These are phyloP conservation scores for Plecotus auritus DNA, from an alignment of 2,113 vertebrate species.

Conservation along the genomic window DNA sequence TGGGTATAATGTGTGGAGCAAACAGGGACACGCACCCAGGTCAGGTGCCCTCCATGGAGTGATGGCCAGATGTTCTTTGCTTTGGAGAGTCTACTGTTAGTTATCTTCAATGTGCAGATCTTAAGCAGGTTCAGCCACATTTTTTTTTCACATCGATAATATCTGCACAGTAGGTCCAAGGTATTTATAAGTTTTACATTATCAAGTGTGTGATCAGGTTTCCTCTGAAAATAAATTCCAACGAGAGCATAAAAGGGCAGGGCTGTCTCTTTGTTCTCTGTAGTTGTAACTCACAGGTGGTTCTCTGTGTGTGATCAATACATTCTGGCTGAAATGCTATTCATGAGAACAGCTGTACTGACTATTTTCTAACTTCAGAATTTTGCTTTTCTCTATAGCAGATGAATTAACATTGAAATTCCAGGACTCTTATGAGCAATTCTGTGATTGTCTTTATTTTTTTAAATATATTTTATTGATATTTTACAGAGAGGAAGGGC, in stretches of 20 bases:
- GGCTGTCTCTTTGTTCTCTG: not conserved
- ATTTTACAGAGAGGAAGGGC: too few species aligned
- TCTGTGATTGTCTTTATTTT: too few species aligned
- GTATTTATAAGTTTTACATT: not conserved
- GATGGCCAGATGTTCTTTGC: not conserved
- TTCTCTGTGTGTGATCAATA: not conserved
- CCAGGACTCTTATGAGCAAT: not conserved
- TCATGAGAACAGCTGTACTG: not conserved
- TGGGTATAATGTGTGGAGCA: not conserved
- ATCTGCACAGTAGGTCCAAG: not conserved
- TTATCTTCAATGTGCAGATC: not conserved
- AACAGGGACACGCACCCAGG: not conserved
- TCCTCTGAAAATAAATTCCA: slow-evolving; percentile 4
- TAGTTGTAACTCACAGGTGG: not conserved
- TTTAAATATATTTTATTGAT: too few species aligned
- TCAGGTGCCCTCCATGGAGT: not conserved
- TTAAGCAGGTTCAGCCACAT: not conserved
- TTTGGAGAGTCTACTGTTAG: not conserved
- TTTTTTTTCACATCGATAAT: not conserved
- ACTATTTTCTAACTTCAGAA: not conserved
- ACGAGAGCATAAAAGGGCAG: not conserved
- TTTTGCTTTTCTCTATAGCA: not conserved
- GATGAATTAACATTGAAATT: slow-evolving; percentile 41
- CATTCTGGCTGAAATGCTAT: slow-evolving; percentile 16
- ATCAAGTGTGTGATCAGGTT: not conserved